Base-by-base conservation (phyloP, 2,113 vertebrate species). In the Tyto alba region DNA sequence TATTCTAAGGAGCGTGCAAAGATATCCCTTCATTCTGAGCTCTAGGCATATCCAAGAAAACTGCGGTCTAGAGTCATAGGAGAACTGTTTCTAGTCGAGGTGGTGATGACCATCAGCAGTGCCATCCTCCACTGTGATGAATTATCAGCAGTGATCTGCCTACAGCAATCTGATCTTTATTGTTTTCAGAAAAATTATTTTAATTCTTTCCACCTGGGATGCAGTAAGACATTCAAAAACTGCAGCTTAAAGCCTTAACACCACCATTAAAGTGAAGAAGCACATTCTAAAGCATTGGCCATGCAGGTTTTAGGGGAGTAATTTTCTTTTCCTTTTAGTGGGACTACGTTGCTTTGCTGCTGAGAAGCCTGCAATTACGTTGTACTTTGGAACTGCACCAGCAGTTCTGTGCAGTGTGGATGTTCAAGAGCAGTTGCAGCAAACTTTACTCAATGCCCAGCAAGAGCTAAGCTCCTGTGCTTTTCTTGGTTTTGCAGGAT, bases 311-410 rank as follows among this genome's bases (percentile, higher is more conserved):
- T 90, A 76, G 1, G 13, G 83, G 69, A 91, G 75, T 73, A 87
- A 92, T 97, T 97, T 97, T 57, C 67, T 55, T 92, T 90, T 88
- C 22, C 81, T 95, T 95, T 95, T 97, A 96, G 89, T 73, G 83
- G 60, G 60, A 69, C 77, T 17, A 27, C 15, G 7, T 92, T 94
- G 79, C 77, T 90, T 89, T 87, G 69, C 95, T 92, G 85, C 95
- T 95, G 91, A 86, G 95, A 92, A 92, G 79, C 55, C 57, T 88
- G 92, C 89, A 96, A 80, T 95, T 96, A 63, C 69, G 16, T 10
- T 90, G 88, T 57, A 55, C 47, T 91, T 84, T 55, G 90, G 88
- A 96, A 79, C 89, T 91, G 73, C 3, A n/a, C 88, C 93, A 95
- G 86, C 86, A 86, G 32, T 91, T 96, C 91, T 71, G 40, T 64